Percentiles rank a stretch among this genome's conserved stretches.
Evolutionary conservation across 2,888 invertebrate species (phyloP).

Genomic region (Sminthurinus aureus): DNA sequence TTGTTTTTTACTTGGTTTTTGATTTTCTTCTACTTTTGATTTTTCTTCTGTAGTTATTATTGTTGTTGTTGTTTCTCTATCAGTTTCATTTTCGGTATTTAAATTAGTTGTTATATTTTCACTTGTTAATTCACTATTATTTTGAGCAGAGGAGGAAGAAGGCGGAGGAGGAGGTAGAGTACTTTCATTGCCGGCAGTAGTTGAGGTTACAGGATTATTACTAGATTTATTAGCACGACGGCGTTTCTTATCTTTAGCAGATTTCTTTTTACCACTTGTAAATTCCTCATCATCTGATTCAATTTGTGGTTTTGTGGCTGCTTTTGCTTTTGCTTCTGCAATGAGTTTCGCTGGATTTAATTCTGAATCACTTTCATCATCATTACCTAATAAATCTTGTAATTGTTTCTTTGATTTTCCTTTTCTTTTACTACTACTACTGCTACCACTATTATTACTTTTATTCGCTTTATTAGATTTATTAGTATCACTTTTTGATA

Average conservation of each 20-base stretch:
- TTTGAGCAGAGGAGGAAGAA: not conserved
- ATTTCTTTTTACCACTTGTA: conserved; percentile 19
- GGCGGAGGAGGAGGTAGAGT: not conserved
- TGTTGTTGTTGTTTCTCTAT: not conserved
- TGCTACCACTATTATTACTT: no score
- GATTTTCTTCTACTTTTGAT: conserved; percentile 9
- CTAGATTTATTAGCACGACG: conserved; percentile 45
- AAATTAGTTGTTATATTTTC: not conserved
- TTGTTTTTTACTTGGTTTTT: not conserved
- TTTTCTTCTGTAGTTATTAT: conserved; percentile 7
- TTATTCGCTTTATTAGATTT: no score
- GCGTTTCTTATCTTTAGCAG: conserved; percentile 45
- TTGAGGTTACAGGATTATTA: not conserved
- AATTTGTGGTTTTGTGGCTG: not conserved
- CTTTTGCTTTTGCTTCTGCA: not conserved
- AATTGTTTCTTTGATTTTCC: conserved; percentile 15
- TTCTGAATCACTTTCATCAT: not conserved
- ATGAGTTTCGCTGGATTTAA: not conserved
- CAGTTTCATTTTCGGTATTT: not conserved
- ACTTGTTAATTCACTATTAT: not conserved
- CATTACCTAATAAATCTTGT: not conserved
- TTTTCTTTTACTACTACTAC: no score
- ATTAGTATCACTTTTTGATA: not conserved
- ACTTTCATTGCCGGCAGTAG: not conserved
- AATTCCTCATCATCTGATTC: conserved; percentile 13